Conservation (phyloP, 2,113 vertebrate genomes). For the Sakesphorus luctuosus region DNA sequence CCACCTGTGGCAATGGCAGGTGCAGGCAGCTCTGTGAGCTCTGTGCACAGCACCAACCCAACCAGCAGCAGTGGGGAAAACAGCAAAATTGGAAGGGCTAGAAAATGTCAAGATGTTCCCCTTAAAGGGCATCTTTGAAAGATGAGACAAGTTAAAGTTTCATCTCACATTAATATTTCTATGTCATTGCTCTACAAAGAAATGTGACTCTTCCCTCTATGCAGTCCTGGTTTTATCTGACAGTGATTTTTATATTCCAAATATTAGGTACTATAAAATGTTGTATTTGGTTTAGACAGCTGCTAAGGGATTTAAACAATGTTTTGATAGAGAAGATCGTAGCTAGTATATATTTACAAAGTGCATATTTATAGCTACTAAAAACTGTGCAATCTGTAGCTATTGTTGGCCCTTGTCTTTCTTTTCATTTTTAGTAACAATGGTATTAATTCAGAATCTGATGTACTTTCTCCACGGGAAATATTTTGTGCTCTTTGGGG, state of each 20-base stretch:
- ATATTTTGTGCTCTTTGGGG: background rate
- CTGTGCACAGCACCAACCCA: background rate
- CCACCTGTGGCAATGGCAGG: fast-evolving
- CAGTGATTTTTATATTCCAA: background rate
- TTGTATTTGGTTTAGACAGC: background rate
- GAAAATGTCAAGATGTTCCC: background rate
- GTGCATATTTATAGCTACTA: background rate
- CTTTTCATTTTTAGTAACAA: background rate
- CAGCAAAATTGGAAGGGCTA: background rate
- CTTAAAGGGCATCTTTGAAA: background rate
- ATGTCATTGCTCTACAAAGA: background rate
- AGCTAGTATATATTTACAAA: background rate
- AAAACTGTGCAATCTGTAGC: background rate
- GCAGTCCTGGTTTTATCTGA: background rate
- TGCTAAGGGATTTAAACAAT: background rate
- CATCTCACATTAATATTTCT: background rate
- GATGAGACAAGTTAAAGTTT: background rate
- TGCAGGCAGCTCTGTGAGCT: background rate
- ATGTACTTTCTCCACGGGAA: background rate
- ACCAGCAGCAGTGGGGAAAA: background rate
- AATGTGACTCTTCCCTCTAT: background rate
- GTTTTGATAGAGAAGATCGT: background rate
- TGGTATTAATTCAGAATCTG: background rate
- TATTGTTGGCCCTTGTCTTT: background rate
- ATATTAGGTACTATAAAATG: background rate